Evolutionary conservation across 2,888 invertebrate species (phyloP), one percentile per base, ranked within the genome.

Genomic region (Erebia aethiops): DNA sequence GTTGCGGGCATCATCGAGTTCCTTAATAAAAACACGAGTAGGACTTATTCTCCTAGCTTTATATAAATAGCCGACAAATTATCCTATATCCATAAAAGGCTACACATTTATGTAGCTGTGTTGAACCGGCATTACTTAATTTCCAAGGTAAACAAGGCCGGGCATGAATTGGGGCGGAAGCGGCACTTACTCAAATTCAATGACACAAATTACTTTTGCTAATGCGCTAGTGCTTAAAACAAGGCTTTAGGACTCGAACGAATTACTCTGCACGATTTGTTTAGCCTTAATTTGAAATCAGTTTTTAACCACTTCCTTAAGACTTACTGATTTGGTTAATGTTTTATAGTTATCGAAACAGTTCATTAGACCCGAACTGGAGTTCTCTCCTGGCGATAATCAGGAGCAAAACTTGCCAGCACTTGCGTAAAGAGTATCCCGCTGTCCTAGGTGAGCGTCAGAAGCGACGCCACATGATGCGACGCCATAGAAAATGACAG

Each of bases 51-150:
- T 54, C 54, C 2, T 16, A 9, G 18, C 10, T 54, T 54, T 54
- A 16, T 9, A 16, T 18, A 54, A 16, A 52, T 54, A 54, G 52
- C 16, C 54, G 10, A 16, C 54, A 54, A 16, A 16, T 18, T 54
- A 54, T 54, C 26, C 21, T 57, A 18, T 54, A 9, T 18, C 54
- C 54, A 11, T 18, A 14, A 21, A 57, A 13, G 56, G 41, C 60
- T 41, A 16, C 11, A 41, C 41, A 43, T 41, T 35, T n/a, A 35
- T 16, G 60, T 60, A 11, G 16, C 41, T 60, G n/a, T 41, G 49
- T 11, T 63, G 26, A 52, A 52, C 52, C 13, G 77, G 79, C 78
- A 75, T 75, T 85, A 46, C 63, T 69, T 63, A 56, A 69, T 62
- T 69, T 74, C 74, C 79, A 80, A 68, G 71, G 68, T 61, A 68